Evolutionary conservation across 2,113 vertebrate genomes (phyloP).

Genomic region (Macquaria australasica): DNA sequence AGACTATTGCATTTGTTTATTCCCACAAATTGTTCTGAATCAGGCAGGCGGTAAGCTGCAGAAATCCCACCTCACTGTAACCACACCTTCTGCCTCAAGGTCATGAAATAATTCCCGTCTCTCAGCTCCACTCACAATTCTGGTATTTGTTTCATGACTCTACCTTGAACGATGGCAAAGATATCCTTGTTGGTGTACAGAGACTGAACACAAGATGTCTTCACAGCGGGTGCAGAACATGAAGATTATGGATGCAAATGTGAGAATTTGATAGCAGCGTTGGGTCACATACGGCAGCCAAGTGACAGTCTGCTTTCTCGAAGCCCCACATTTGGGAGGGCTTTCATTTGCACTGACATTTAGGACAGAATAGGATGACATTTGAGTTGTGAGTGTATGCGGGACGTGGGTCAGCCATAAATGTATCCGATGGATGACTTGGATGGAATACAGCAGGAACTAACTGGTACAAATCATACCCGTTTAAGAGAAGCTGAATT

Average conservation of each 20-base stretch:
- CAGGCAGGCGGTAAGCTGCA: neutral
- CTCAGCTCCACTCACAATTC: neutral
- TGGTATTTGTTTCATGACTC: slow-evolving; percentile 21
- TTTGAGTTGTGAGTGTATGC: slow-evolving; percentile 65
- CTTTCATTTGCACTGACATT: slow-evolving; percentile 76
- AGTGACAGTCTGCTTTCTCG: slow-evolving; percentile 48
- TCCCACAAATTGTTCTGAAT: neutral
- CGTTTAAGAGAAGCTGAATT: neutral
- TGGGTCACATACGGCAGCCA: slow-evolving; percentile 18
- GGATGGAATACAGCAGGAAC: slow-evolving; percentile 26
- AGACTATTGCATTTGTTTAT: neutral
- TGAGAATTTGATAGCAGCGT: slow-evolving; percentile 24
- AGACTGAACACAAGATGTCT: slow-evolving; percentile 18
- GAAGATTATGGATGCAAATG: slow-evolving; percentile 36
- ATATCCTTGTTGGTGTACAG: neutral
- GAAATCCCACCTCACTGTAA: slow-evolving; percentile 5
- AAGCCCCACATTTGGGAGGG: slow-evolving; percentile 46
- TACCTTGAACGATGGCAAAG: neutral
- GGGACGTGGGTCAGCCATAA: slow-evolving; percentile 47
- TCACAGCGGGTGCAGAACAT: slow-evolving; percentile 14
- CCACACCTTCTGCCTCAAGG: slow-evolving; percentile 6
- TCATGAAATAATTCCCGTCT: slow-evolving; percentile 3
- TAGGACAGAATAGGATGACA: slow-evolving; percentile 73
- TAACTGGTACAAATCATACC: neutral
- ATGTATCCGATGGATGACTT: slow-evolving; percentile 30